Evolutionary conservation across 2,888 invertebrate genomes (phyloP), one percentile per base, ranked within the genome.

Genomic region (Caenorhabditis sp.): DNA sequence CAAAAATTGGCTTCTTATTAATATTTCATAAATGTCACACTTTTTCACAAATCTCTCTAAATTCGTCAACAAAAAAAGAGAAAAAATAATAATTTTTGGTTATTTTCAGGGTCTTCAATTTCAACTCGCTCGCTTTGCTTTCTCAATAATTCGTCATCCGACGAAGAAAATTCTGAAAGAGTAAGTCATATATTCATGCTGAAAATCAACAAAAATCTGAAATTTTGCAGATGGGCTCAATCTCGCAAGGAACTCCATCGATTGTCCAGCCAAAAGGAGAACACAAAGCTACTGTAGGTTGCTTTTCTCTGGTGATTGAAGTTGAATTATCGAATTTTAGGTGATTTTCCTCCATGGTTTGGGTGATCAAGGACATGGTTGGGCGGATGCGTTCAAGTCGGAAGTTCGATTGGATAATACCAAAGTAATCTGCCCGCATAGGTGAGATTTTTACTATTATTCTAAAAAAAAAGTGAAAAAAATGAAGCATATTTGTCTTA

Each of bases 291-390:
- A 38, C 63, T 36, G 56, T 62, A 43, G 10, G 60, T 26, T 25
- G 20, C 60, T 21, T 60, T 21, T 21, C 20, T 25, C 25, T 21
- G 5, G 8, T 21, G 8, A 53, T 53, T 5, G 1, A 53, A 23
- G 4, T 21, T 23, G 10, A 23, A n/a, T 10, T n/a, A n/a, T n/a
- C n/a, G 4, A 50, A 7, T 63, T 83, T 63, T 64, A 87, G 85
- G 61, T 87, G 31, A 83, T 87, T 62, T 87, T 87, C 72, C 74
- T 87, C 31, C 87, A 87, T 60, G 87, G 87, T 1, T 78, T 87
- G 21, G 87, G 87, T 20, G 87, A 87, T 65, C 84, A 83, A 57
- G 87, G 87, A 5, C 78, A 85, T 60, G 86, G 87, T 25, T 87
- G 88, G 87, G 80, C 83, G 0, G 79, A 81, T 27, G 80, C 81